These are phyloP conservation scores for Cacatua alba DNA, from an alignment of 2,113 vertebrate species.

Conservation along the genomic window DNA sequence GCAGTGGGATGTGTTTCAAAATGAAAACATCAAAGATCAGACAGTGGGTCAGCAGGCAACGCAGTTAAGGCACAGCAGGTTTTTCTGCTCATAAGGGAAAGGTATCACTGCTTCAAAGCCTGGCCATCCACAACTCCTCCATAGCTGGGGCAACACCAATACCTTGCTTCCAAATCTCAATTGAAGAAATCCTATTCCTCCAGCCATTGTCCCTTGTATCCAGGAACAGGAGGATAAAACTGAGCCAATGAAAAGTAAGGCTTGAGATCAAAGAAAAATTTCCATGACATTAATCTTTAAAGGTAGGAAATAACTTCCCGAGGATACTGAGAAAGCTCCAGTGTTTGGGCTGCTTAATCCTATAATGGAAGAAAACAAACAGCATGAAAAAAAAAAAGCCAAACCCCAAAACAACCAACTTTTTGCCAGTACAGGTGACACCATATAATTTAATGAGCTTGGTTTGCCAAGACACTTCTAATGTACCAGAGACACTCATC, in stretches of 20 bases:
- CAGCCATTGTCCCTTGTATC: neutral
- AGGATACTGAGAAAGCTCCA: neutral
- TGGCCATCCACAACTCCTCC: neutral
- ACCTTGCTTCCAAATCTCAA: neutral
- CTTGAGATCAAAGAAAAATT: neutral
- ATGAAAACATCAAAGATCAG: neutral
- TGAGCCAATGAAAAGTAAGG: neutral
- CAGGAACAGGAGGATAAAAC: slow-evolving; percentile 9
- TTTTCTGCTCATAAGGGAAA: neutral
- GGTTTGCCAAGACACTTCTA: neutral
- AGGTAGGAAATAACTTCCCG: neutral
- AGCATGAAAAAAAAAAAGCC: neutral
- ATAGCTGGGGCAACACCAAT: neutral
- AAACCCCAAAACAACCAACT: neutral
- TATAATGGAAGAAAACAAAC: neutral
- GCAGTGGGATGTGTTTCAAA: neutral
- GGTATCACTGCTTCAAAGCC: neutral
- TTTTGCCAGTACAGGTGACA: neutral
- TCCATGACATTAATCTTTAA: neutral
- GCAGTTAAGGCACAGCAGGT: neutral
- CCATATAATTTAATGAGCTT: neutral
- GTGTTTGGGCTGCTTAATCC: neutral
- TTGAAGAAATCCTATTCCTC: neutral
- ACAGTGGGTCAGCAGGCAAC: neutral
- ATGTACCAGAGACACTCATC: neutral